phyloP scores from a whole-genome alignment of 2,113 vertebrate genomes.

The Myotis brandtii region DNA sequence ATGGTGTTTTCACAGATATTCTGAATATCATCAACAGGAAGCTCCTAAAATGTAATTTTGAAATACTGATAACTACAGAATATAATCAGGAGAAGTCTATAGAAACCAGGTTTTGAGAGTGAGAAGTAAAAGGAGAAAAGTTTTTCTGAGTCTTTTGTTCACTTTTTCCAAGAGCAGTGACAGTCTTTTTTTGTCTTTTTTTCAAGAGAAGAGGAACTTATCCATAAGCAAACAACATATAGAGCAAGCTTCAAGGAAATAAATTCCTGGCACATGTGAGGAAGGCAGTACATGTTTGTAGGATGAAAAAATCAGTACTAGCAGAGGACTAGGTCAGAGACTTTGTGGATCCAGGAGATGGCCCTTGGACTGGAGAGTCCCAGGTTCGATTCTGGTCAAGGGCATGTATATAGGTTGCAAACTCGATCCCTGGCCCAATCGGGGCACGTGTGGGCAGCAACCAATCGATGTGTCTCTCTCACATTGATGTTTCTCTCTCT shows the following conservation, averaged over 20 bases:
- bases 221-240: background rate
- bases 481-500: no score
- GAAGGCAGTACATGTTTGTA: background rate
- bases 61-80: slow-evolving; percentile 16
- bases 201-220: slow-evolving; percentile 32
- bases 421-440: no score
- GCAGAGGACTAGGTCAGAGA: background rate
- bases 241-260: slow-evolving; percentile 26
- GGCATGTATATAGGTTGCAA: no score
- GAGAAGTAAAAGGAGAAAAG: background rate
- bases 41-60: background rate
- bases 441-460: no score
- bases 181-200: background rate
- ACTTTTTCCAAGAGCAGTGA: background rate
- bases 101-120: background rate
- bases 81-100: background rate
- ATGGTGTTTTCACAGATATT: background rate
- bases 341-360: background rate
- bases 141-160: background rate
- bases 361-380: no score
- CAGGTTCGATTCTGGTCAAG: no score
- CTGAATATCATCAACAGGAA: background rate
- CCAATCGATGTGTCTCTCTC: no score
- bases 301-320: background rate
- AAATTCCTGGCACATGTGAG: background rate